Evolutionary conservation across 2,113 vertebrate genomes (phyloP), one percentile per base, ranked within the genome.

Genomic region (Martes martes): DNA sequence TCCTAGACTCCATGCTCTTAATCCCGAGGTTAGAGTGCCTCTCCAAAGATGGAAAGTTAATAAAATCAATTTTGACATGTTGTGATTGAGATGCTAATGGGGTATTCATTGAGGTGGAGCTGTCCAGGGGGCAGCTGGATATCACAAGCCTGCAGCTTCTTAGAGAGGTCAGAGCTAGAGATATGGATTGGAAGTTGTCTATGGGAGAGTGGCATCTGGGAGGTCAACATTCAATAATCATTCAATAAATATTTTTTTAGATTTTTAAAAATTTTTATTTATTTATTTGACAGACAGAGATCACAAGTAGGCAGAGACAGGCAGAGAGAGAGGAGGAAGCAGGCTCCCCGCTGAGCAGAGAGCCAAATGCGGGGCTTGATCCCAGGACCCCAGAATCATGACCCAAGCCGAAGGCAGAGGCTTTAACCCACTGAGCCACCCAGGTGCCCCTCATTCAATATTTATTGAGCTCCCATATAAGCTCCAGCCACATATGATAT

Each of bases 21-120:
- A 71, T 47, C 57, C 78, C 6, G 8, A 84, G 69, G 69, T 78
- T 71, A 94, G 14, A 47, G 11, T 42, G 63, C 57, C 55, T 94
- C 39, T 91, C 50, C 55, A 89, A 96, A 96, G 33, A 76, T 61
- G 71, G 69, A 84, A 89, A 83, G 26, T 61, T 91, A 92, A 74
- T 73, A 73, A 80, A 92, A 92, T 79, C 39, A 80, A 85, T 71
- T 73, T 89, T 73, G 57, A 63, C 65, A 61, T 28, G 13, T 6
- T 89, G 86, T 86, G 36, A 93, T 65, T 93, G 67, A 95, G 73
- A 39, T 55, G 89, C 84, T 87, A 26, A 52, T 42, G 47, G 63
- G 28, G 50, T 73, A 87, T 10, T 76, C 79, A 87, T 15, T 36
- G 47, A 67, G 83, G 24, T 47, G 19, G 57, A 92, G 50, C 42